These are phyloP conservation scores for Halictus quadricinctus DNA, from an alignment of 2,888 invertebrate species.

Conservation along the genomic window DNA sequence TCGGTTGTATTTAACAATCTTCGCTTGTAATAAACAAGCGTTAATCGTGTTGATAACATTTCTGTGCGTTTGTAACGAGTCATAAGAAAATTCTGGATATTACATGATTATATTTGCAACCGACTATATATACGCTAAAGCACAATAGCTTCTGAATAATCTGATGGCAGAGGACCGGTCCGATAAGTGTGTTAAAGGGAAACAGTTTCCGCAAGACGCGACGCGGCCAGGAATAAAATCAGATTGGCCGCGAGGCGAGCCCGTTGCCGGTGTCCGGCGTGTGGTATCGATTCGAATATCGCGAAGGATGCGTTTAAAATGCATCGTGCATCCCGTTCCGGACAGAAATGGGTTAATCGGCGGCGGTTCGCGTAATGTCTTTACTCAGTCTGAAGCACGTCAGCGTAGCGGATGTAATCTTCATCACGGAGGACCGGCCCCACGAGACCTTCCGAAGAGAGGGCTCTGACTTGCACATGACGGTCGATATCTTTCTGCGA, in stretches of 20 bases:
- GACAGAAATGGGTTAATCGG: slow-evolving; percentile 63
- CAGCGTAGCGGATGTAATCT: slow-evolving; percentile 87
- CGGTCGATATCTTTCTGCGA: slow-evolving; percentile 85
- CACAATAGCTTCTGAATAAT: not conserved
- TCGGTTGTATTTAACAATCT: no score
- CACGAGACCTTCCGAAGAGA: slow-evolving; percentile 87
- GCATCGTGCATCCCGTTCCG: slow-evolving; percentile 46
- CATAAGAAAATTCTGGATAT: not conserved
- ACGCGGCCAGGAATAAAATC: not conserved
- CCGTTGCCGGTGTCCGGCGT: slow-evolving; percentile 15
- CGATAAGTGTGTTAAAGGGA: not conserved
- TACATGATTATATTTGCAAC: not conserved
- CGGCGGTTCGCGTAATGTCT: slow-evolving; percentile 57
- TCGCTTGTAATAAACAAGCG: no score
- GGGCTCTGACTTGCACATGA: slow-evolving; percentile 87
- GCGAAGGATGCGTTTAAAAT: slow-evolving; percentile 50
- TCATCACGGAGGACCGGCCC: slow-evolving; percentile 88
- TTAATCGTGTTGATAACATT: not conserved
- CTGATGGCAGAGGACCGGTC: not conserved
- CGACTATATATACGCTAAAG: not conserved
- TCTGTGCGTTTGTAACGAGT: not conserved
- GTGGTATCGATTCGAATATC: slow-evolving; percentile 42
- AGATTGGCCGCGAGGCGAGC: slow-evolving; percentile 12
- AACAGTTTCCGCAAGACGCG: not conserved
- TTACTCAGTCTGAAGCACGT: slow-evolving; percentile 56